Evolutionary conservation across 2,797 vertebrate species (phyloP).

Genomic region (Valencia hispanica): DNA sequence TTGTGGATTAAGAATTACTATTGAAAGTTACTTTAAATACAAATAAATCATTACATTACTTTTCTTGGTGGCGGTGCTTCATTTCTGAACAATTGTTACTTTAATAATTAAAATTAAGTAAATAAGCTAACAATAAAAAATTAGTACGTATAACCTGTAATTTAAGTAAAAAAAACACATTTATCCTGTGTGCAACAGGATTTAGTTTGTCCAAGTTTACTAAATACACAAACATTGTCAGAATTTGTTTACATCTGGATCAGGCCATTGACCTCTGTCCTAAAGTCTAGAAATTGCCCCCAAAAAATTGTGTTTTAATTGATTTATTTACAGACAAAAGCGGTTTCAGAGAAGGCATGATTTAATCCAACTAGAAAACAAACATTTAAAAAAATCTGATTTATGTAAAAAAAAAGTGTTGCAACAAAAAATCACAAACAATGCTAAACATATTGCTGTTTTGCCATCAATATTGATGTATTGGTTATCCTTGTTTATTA

Average conservation of each 20-base stretch:
- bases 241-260: no score
- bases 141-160: no score
- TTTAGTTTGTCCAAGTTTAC: not conserved
- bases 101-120: not conserved
- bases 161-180: no score
- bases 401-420: no score
- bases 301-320: not conserved
- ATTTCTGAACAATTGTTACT: not conserved
- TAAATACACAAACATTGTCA: no score
- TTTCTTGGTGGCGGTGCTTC: not conserved
- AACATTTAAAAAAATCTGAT: no score
- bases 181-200: not conserved
- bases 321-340: not conserved
- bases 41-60: no score
- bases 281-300: not conserved
- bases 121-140: no score
- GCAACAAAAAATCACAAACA: no score
- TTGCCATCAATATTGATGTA: not conserved
- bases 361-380: not conserved
- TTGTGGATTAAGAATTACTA: no score
- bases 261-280: not conserved
- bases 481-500: not conserved
- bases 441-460: no score
- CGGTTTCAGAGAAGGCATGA: not conserved
- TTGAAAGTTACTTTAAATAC: not conserved